Base-by-base conservation (phyloP, 1,140 invertebrate genomes). In the Aphidius gifuensis region DNA sequence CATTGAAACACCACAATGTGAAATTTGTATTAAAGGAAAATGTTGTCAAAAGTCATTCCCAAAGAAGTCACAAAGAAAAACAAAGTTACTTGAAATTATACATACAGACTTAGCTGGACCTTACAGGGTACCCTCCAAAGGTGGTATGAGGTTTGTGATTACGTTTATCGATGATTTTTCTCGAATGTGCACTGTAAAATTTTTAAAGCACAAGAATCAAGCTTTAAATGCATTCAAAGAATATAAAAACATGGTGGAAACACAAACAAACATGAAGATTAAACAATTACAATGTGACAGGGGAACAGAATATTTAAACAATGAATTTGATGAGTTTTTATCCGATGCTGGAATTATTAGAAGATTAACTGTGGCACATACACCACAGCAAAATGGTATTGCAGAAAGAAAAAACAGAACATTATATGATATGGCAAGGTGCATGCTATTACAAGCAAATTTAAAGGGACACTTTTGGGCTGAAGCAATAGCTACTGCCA, bases 341-440 rank as follows among this genome's bases (percentile, higher is more conserved):
- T 69, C 68, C n/a, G 60, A 66, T 50, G 32, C 32, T 43, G 74
- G 77, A 6, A 75, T 81, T 51, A 58, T 69, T 16, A 73, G 75
- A 53, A 70, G 80, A 64, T 69, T 56, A 7, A 73, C 74, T 6
- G 64, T 66, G 6, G 55, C 63, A 11, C 73, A 80, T 51, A 69
- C 72, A 32, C 77, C n/a, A n/a, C n/a, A n/a, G n/a, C n/a, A n/a
- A 66, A 80, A 80, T 66, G 76, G 73, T 16, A 47, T 71, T n/a
- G 64, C 68, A 59, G 73, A 78, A 62, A 58, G 68, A 56, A 64
- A 64, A 23, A 81, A 80, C 65, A 50, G 75, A 8, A 70, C 68
- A 32, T 38, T 79, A 66, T 75, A 80, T 69, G 71, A 78, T 23
- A 67, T 54, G 56, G 71, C 74, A 46, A 11, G 58, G 5, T 50